Evolutionary conservation across 2,113 vertebrate species (phyloP), one percentile per base, ranked within the genome.

Genomic region (Tyrannus savana): DNA sequence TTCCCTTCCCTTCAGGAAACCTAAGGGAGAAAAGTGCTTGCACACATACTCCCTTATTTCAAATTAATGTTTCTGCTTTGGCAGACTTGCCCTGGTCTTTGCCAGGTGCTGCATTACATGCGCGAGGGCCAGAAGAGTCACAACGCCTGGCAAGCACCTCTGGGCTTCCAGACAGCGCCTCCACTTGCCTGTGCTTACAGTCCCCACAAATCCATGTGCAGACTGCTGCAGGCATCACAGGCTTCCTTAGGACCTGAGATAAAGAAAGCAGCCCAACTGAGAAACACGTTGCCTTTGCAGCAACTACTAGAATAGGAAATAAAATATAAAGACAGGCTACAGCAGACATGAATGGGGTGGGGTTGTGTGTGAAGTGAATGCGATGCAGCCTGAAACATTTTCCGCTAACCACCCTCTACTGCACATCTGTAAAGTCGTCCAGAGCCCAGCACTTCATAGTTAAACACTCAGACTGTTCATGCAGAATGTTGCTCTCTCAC

Each of bases 101-200:
- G 21, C 19, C 33, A 44, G 30, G 46, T 6, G n/a, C 72, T 47
- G 30, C 6, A 4, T 9, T 27, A 18, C 1, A 6, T 25, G 30
- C 27, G 5, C 35, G 31, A 42, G 31, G 22, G 49, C 18, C 42
- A 13, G 35, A 6, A 16, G 10, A 35, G 55, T 66, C n/a, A 58
- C n/a, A 19, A 7, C 1, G 0, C 22, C 9, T 15, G 5, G 15
- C 0, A 0, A 9, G 41, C 52, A 39, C 21, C 12, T 8, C 6
- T 1, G 1, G 39, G 30, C 22, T 21, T 24, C 37, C 39, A 44
- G 15, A 35, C 2, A 13, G n/a, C 3, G 3, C 11, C 37, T 12
- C 67, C 2, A 0, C 13, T 8, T 31, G 33, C 15, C 82, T 37
- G 67, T 58, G 46, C 42, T 28, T 24, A 19, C 9, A 49, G 7